Conservation (phyloP, 1,140 invertebrate genomes). For the Calephelis nemesis region DNA sequence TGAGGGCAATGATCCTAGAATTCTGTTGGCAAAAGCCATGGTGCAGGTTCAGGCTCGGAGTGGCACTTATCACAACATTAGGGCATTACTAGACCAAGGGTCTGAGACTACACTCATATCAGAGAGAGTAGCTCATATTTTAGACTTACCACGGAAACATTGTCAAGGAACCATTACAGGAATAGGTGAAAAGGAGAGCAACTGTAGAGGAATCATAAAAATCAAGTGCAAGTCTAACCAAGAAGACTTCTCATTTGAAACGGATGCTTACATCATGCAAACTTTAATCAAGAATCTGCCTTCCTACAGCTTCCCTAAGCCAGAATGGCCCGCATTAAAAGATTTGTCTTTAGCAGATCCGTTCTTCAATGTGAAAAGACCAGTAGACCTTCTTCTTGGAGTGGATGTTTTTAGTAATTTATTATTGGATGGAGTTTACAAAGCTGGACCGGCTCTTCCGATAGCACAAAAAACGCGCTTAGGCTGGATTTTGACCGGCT, state of each 20-base stretch:
- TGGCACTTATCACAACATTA: conserved; percentile 26
- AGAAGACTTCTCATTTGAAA: conserved; percentile 15
- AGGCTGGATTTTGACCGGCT: conserved; percentile 28
- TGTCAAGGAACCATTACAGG: conserved; percentile 26
- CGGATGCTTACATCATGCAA: background rate
- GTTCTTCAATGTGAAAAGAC: too few species aligned
- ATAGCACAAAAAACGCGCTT: conserved; percentile 24
- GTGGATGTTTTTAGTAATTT: too few species aligned
- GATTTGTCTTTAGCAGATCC: too few species aligned
- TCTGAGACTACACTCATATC: conserved; percentile 35
- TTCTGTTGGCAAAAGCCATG: conserved; percentile 21
- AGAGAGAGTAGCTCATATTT: conserved; percentile 32
- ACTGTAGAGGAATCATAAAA: conserved; percentile 29
- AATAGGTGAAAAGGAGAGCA: conserved; percentile 23
- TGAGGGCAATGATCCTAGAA: conserved; percentile 4
- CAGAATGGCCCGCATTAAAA: background rate
- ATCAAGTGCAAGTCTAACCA: conserved; percentile 25
- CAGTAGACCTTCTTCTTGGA: too few species aligned
- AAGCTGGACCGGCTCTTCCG: conserved; percentile 16
- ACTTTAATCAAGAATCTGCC: conserved; percentile 4
- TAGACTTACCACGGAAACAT: conserved; percentile 24
- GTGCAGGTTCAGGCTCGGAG: conserved; percentile 7
- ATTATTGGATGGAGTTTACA: too few species aligned
- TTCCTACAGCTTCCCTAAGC: conserved; percentile 2
- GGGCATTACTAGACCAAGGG: conserved; percentile 38